phyloP scores from a whole-genome alignment of 2,797 vertebrate species.

The Falco concolor region DNA sequence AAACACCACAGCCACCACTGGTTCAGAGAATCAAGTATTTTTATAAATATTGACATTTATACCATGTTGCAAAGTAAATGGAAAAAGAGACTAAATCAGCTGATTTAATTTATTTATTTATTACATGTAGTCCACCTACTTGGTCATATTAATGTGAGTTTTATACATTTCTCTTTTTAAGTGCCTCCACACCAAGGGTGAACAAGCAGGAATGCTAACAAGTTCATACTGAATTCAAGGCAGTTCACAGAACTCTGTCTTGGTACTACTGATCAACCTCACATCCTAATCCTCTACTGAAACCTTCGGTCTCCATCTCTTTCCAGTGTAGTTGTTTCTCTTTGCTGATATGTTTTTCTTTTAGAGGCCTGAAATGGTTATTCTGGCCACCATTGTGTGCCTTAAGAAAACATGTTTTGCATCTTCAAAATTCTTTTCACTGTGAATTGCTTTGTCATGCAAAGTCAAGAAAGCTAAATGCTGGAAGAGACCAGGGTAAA shows the following conservation, averaged over 20 bases:
- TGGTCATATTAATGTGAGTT: not conserved
- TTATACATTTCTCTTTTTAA: not conserved
- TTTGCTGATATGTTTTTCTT: not conserved
- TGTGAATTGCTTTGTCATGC: not conserved
- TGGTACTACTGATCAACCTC: not conserved
- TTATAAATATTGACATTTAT: not conserved
- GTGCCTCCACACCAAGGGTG: not conserved
- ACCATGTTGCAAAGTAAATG: not conserved
- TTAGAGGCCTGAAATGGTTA: not conserved
- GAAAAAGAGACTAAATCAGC: not conserved
- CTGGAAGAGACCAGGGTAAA: not conserved
- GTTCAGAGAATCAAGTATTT: not conserved
- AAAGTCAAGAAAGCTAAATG: not conserved
- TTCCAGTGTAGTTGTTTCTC: not conserved
- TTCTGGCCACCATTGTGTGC: not conserved
- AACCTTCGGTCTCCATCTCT: not conserved
- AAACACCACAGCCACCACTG: not conserved
- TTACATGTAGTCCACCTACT: not conserved
- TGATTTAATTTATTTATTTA: not conserved
- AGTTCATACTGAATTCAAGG: not conserved
- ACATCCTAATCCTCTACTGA: not conserved
- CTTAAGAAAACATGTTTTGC: not conserved
- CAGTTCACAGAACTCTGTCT: not conserved
- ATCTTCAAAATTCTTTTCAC: not conserved
- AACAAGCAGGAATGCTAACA: not conserved